Conservation (phyloP, 1,140 invertebrate genomes). For the Cyclina sinensis region DNA sequence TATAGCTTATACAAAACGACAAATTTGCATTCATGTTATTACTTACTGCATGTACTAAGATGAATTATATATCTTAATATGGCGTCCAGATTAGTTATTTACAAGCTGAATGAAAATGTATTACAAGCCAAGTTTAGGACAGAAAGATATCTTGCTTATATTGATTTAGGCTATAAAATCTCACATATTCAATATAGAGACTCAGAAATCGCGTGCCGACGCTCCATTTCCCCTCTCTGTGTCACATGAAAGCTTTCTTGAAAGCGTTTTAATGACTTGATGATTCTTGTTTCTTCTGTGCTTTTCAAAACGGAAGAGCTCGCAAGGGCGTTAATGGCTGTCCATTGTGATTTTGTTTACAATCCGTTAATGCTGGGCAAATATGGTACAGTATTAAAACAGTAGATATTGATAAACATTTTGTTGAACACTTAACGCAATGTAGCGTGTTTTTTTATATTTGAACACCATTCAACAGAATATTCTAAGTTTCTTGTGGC, state of each 20-base stretch:
- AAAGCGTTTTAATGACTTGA: slow-evolving; percentile 35
- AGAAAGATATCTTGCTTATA: background rate
- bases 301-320: slow-evolving; percentile 10
- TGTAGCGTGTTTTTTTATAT: no score
- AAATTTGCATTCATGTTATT: background rate
- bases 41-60: background rate
- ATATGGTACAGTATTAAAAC: no score
- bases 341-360: background rate
- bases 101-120: background rate
- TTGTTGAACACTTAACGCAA: no score
- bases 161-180: background rate
- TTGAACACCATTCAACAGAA: background rate
- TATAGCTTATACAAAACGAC: no score
- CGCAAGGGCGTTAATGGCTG: background rate
- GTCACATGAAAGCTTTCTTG: background rate
- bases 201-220: background rate
- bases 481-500: no score
- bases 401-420: no score
- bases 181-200: background rate
- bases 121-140: background rate
- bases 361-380: background rate
- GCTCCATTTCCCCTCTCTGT: background rate
- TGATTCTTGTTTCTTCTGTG: background rate
- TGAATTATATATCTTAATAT: background rate
- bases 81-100: background rate